Percentiles rank a stretch among this genome's conserved stretches.
Conservation (phyloP, 2,113 vertebrate species). For the Dipodomys ordii region DNA sequence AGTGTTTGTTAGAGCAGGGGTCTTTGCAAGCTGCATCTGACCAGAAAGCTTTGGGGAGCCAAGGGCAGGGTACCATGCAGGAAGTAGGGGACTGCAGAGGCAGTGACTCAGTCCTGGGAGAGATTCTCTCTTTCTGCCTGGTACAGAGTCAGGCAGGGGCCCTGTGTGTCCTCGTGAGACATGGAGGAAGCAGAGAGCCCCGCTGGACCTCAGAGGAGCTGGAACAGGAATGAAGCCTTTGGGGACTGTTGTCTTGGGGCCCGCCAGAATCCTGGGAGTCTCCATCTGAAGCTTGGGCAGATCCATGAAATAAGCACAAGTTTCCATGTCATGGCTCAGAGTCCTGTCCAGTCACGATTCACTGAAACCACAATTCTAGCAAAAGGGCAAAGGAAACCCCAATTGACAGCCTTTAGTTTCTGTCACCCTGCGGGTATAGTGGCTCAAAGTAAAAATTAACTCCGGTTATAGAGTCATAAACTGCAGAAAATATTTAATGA, state of each 20-base stretch:
- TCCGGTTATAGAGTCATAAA: constrained; percentile 22
- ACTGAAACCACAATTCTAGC: neutral
- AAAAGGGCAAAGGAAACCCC: neutral
- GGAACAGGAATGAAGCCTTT: neutral
- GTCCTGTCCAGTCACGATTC: neutral
- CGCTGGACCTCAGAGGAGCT: neutral
- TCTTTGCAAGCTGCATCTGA: neutral
- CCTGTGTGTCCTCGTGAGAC: neutral
- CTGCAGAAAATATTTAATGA: neutral
- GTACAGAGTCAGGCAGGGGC: neutral
- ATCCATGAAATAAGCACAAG: neutral
- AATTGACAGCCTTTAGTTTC: neutral
- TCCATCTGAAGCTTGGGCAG: neutral
- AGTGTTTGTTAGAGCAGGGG: neutral
- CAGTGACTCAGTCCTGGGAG: neutral
- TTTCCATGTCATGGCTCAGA: neutral
- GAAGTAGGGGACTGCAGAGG: no score
- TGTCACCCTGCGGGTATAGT: neutral
- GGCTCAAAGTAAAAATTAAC: constrained; percentile 25
- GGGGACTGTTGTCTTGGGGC: neutral
- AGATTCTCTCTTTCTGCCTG: neutral
- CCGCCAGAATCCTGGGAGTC: neutral
- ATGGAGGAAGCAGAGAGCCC: neutral
- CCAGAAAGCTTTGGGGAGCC: neutral
- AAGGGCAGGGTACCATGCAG: neutral